Conservation (phyloP, 2,888 invertebrate genomes). For the Drosophila niveifrons region DNA sequence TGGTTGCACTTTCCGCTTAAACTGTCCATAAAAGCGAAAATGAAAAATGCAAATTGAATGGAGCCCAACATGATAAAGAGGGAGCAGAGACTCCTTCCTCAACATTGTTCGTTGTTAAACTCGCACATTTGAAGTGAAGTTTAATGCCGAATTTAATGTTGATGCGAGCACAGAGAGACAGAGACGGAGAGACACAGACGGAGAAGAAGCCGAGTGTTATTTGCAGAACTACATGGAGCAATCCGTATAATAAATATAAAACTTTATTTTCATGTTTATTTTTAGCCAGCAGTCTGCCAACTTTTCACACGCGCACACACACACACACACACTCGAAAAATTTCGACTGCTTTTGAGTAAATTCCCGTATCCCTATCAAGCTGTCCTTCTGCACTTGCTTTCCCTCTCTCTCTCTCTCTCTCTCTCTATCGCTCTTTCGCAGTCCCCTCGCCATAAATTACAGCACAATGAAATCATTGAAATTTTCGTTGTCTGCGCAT, state of each 20-base stretch:
- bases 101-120: slow-evolving; percentile 38
- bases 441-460: slow-evolving; percentile 53
- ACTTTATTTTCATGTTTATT: slow-evolving; percentile 69
- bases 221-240: slow-evolving; percentile 45
- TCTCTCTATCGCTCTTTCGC: not conserved
- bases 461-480: slow-evolving; percentile 68
- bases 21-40: slow-evolving; percentile 68
- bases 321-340: slow-evolving; percentile 20
- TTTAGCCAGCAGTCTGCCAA: slow-evolving; percentile 56
- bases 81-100: not conserved
- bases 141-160: slow-evolving; percentile 54
- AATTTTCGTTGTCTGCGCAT: slow-evolving; percentile 66
- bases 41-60: slow-evolving; percentile 76
- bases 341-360: slow-evolving; percentile 24
- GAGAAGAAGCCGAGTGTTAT: slow-evolving; percentile 27
- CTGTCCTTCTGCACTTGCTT: not conserved
- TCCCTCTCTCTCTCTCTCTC: not conserved
- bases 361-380: not conserved
- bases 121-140: slow-evolving; percentile 32
- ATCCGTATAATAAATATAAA: slow-evolving; percentile 66
- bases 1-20: slow-evolving; percentile 53
- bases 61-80: slow-evolving; percentile 23
- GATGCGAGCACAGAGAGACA: not conserved
- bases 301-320: slow-evolving; percentile 53
- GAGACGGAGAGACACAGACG: too few species aligned